A percentile compares a stretch with the other conserved stretches of the same genome.
phyloP scores from a whole-genome alignment of 2,113 vertebrate genomes.

The Leptobrachium ailaonicum region DNA sequence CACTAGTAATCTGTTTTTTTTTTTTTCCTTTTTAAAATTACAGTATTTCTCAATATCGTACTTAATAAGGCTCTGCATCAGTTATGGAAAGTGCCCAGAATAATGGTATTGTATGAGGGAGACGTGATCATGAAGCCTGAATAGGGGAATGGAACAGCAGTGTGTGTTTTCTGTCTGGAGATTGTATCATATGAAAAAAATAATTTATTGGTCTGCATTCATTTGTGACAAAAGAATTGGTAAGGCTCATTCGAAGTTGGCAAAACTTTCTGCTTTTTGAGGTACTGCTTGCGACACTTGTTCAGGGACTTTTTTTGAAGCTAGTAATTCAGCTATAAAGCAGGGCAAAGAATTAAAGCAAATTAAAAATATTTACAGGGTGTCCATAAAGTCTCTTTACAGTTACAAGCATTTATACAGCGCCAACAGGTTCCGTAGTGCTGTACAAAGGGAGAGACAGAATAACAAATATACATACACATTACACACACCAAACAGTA shows the following conservation, averaged over 20 bases:
- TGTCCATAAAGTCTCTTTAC: no score
- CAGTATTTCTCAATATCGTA: not conserved
- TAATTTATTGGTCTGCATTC: not conserved
- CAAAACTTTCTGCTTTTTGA: not conserved
- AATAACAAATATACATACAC: no score
- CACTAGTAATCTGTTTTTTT: not conserved
- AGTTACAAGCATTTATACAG: no score
- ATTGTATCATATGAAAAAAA: slow-evolving; percentile 12
- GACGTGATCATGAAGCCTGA: not conserved
- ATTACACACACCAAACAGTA: no score
- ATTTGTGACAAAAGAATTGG: not conserved
- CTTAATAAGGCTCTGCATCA: not conserved
- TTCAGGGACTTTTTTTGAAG: no score
- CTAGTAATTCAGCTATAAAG: no score
- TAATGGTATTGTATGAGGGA: not conserved
- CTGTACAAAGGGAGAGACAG: no score
- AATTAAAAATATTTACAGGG: no score
- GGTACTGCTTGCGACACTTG: no score
- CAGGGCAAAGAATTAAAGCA: no score
- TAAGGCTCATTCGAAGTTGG: not conserved
- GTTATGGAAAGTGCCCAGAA: not conserved
- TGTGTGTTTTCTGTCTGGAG: not conserved
- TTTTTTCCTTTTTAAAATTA: not conserved
- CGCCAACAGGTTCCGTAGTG: no score
- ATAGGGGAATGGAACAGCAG: not conserved